phyloP scores from a whole-genome alignment of 2,888 invertebrate species.

The Bimastos eiseni region DNA sequence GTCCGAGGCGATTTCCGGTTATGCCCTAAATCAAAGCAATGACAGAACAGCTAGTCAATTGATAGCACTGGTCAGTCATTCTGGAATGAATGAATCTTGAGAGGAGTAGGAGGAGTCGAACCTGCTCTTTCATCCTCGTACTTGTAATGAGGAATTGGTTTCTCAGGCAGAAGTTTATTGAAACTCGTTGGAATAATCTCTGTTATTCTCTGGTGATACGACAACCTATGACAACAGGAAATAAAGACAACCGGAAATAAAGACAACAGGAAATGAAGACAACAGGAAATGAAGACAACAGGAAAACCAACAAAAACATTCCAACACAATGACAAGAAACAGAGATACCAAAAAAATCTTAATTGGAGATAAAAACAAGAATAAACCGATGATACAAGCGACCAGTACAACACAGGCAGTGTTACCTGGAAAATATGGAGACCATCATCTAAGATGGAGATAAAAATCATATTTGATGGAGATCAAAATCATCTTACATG shows the following conservation, averaged over 20 bases:
- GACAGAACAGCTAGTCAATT: not conserved
- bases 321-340: too few species aligned
- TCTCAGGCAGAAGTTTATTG: slow-evolving; percentile 78
- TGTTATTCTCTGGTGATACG: slow-evolving; percentile 88
- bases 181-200: slow-evolving; percentile 87
- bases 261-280: too few species aligned
- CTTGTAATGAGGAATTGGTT: slow-evolving; percentile 78
- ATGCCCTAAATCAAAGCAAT: too few species aligned
- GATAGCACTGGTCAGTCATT: not conserved
- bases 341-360: too few species aligned
- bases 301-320: not conserved
- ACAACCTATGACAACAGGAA: slow-evolving; percentile 66
- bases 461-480: too few species aligned
- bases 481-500: too few species aligned
- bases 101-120: not conserved
- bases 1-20: too few species aligned
- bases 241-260: too few species aligned
- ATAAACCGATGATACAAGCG: too few species aligned
- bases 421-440: not conserved
- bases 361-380: too few species aligned
- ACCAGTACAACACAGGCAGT: not conserved
- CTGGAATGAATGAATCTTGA: not conserved
- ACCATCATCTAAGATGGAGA: not conserved
- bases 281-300: not conserved
- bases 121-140: slow-evolving; percentile 79